Evolutionary conservation across 2,888 invertebrate genomes (phyloP), one percentile per base, ranked within the genome.

Genomic region (Drosophila putrida): DNA sequence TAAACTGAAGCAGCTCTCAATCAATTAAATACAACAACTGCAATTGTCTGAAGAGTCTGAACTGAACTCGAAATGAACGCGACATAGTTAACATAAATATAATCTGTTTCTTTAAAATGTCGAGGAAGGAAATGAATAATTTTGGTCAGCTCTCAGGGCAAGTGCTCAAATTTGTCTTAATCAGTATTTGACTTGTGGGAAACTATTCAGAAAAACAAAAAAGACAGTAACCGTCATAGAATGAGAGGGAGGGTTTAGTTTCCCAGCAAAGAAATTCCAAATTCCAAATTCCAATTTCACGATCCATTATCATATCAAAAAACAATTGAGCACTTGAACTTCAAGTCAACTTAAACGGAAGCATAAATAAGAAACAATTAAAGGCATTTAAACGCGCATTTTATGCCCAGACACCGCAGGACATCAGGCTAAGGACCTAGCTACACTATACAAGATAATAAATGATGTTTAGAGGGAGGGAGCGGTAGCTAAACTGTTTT

Each of bases 341-440:
- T 27, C n/a, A 35, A 55, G 57, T 55, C 39, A 25, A 35, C 4
- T 11, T 15, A 10, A 80, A 44, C 79, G 84, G 85, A 83, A 76
- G 69, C 69, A 84, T 86, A 84, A 88, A 84, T 86, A 83, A 88
- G 83, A 69, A 83, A 81, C 85, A 85, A 85, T 85, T 85, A 85
- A 84, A 89, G 86, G 68, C 88, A 71, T 82, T 85, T 84, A 70
- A 84, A 73, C 75, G 88, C 83, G 62, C 76, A 80, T 85, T 88
- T 78, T 59, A 78, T 65, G 86, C 65, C 67, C 39, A 60, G 59
- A 49, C 75, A 57, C 76, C 75, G 55, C 76, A 70, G 74, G 70
- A 78, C 65, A 63, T 55, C 33, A 15, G 57, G 47, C 50, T 38
- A 67, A 61, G 64, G 44, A 57, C 38, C 39, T 53, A 46, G 54